phyloP scores from a whole-genome alignment of 2,797 vertebrate genomes.

The Vireo griseus region DNA sequence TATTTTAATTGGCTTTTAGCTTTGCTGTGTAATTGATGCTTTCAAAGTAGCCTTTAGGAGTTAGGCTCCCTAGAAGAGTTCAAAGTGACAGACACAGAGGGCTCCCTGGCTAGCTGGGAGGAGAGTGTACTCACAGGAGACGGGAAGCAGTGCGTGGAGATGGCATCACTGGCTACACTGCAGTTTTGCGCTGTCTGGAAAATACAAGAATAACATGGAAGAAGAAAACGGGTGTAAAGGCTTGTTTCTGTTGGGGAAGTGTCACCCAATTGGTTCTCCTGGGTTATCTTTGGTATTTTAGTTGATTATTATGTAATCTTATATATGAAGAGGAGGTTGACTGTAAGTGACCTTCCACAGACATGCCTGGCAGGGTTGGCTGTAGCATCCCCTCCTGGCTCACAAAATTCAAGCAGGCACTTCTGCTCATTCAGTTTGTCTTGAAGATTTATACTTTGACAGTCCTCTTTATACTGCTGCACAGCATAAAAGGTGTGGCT shows the following conservation, averaged over 20 bases:
- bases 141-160: neutral
- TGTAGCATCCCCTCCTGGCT: neutral
- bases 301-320: neutral
- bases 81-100: neutral
- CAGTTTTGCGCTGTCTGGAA: neutral
- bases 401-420: rapidly evolving
- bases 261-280: rapidly evolving
- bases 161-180: neutral
- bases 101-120: neutral
- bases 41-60: neutral
- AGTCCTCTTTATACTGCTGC: neutral
- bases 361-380: neutral
- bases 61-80: neutral
- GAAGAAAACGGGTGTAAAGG: neutral
- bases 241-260: neutral
- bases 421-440: neutral
- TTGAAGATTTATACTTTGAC: neutral
- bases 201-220: neutral
- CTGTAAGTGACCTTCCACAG: neutral
- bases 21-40: neutral
- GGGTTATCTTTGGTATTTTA: neutral
- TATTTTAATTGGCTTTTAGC: neutral
- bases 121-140: neutral
- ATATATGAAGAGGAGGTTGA: neutral
- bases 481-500: neutral